Base-by-base conservation (phyloP, 1,140 invertebrate genomes). In the Panulirus ornatus region DNA sequence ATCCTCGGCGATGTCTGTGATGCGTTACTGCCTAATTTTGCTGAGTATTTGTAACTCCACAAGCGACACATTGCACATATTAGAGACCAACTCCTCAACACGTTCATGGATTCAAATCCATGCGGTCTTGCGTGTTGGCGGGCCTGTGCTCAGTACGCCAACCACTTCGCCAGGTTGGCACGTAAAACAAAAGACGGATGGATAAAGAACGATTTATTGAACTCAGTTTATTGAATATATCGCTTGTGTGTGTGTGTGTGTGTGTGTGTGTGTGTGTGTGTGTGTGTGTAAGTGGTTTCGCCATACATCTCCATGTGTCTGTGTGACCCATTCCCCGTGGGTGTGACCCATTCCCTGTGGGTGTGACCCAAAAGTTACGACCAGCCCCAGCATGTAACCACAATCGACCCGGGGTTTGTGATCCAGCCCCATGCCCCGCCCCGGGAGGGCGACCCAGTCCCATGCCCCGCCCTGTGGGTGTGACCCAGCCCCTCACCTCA, bases 201-300 rank as follows among this genome's bases (percentile, higher is more conserved):
- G n/a, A n/a, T n/a, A n/a, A n/a, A n/a, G n/a, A n/a, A n/a, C n/a
- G n/a, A n/a, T n/a, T n/a, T n/a, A n/a, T n/a, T n/a, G n/a, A n/a
- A n/a, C n/a, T n/a, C 19, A 63, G 27, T 22, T 63, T 27, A 63
- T 27, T 16, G 19, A 27, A 16, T 63, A 27, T 16, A 63, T 27
- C n/a, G 16, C 27, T 71, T 9, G n/a, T 16, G 66, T 71, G 6
- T 71, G 66, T 71, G 66, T 71, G 14, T 71, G 66, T 71, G 66
- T 71, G 66, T 71, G 66, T 71, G 66, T 71, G 66, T 71, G n/a
- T 71, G 14, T 71, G 66, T 71, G 66, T 71, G n/a, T 71, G 6
- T 71, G 66, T 71, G 66, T 71, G 14, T 71, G 66, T 71, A n/a
- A 22, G 66, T 71, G 66, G 19, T 16, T n/a, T n/a, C n/a, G n/a